A percentile compares a stretch with the other conserved stretches of the same genome.
Evolutionary conservation across 64 coral and sea anemone genomes (phyloP).

Genomic region (Exaiptasia diaphana): DNA sequence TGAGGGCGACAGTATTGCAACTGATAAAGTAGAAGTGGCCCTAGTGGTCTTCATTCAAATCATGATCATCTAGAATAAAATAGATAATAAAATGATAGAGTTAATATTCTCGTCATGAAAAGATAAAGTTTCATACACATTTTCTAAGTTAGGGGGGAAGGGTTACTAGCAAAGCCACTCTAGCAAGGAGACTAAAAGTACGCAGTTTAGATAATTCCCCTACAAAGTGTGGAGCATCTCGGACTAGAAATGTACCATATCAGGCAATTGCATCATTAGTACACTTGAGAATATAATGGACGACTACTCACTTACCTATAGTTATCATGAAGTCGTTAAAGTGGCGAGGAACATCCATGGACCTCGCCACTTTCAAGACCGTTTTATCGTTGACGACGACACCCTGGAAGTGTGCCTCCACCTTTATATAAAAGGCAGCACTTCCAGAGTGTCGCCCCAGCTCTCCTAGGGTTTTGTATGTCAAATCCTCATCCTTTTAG

Average conservation of each 20-base stretch:
- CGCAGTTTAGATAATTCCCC: not conserved
- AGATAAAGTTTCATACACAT: no score
- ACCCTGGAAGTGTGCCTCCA: not conserved
- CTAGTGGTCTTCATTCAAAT: no score
- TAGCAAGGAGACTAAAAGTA: not conserved
- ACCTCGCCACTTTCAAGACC: not conserved
- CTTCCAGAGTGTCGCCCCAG: not conserved
- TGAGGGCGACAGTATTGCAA: no score
- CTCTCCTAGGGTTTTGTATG: not conserved
- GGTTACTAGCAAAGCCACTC: no score
- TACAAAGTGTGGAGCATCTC: not conserved
- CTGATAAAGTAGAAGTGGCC: no score
- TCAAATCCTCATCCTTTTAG: not conserved
- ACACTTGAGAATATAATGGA: no score
- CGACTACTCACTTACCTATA: not conserved
- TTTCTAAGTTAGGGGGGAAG: no score
- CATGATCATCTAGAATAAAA: no score
- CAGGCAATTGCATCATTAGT: no score
- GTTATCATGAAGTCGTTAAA: not conserved
- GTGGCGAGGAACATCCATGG: not conserved
- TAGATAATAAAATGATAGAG: no score
- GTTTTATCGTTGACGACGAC: not conserved
- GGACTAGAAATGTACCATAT: no score
- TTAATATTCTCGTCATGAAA: no score
- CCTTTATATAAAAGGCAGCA: not conserved